Conservation (phyloP, 2,888 invertebrate genomes). For the Oligia strigilis region DNA sequence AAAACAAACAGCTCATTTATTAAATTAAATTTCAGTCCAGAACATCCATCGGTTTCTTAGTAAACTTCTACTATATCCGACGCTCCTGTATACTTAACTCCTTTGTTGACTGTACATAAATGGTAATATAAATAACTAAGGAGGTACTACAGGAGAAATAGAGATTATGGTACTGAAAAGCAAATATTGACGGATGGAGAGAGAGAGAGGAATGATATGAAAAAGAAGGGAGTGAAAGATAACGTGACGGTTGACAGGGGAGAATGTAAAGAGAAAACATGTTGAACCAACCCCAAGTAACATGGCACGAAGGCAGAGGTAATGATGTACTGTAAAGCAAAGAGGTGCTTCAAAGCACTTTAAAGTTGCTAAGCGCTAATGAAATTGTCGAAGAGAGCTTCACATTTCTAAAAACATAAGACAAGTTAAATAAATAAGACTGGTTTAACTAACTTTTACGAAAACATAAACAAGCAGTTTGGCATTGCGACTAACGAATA, state of each 20-base stretch:
- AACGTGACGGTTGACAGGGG: no score
- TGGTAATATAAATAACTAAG: no score
- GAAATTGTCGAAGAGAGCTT: background rate
- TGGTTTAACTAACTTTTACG: background rate
- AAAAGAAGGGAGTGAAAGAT: background rate
- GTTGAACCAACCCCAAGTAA: background rate
- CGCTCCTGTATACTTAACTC: no score
- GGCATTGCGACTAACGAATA: slow-evolving; percentile 3
- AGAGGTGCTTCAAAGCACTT: background rate
- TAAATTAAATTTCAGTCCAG: no score
- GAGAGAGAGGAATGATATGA: background rate
- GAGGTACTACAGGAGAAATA: background rate
- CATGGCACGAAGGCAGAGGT: background rate
- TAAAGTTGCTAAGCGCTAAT: background rate
- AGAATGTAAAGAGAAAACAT: background rate
- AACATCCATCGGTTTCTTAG: no score
- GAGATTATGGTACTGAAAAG: background rate
- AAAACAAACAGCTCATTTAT: no score
- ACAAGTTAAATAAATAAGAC: no score
- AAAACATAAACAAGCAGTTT: background rate
- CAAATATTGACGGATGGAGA: background rate
- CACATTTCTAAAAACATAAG: background rate
- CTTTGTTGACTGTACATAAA: no score
- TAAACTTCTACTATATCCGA: no score
- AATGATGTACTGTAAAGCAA: background rate